These are phyloP conservation scores for Stratiomys singularior DNA, from an alignment of 2,888 invertebrate genomes.

Conservation along the genomic window DNA sequence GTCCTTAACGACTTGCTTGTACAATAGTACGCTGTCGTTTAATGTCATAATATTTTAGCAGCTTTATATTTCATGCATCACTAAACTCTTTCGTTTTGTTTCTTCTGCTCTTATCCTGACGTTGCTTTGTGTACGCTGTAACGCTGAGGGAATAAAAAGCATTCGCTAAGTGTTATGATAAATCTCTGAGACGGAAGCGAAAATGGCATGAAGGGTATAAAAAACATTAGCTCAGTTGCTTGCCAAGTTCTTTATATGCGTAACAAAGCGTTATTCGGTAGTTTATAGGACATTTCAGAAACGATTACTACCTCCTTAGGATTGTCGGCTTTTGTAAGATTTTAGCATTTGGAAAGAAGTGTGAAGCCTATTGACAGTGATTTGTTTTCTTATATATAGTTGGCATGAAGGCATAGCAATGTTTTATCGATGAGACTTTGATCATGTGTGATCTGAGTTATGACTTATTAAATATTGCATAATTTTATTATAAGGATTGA, in stretches of 20 bases:
- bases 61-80: neutral
- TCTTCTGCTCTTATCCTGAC: neutral
- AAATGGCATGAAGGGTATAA: neutral
- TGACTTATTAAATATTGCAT: too few species aligned
- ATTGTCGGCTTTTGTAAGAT: slow-evolving; percentile 10
- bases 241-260: neutral
- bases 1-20: neutral
- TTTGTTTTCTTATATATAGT: neutral
- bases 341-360: too few species aligned
- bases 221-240: slow-evolving; percentile 9
- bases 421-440: too few species aligned
- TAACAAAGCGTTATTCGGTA: neutral
- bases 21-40: neutral
- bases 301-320: slow-evolving; percentile 18
- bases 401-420: too few species aligned
- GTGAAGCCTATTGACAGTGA: neutral
- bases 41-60: neutral
- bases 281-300: slow-evolving; percentile 10
- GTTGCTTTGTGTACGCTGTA: neutral
- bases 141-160: neutral
- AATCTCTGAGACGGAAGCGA: neutral
- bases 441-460: too few species aligned
- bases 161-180: slow-evolving; percentile 21
- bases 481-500: too few species aligned
- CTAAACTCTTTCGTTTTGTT: neutral